A percentile compares a stretch with the other conserved stretches of the same genome.
Conservation (phyloP, 2,888 invertebrate genomes). For the Hypselothyrea guttata region DNA sequence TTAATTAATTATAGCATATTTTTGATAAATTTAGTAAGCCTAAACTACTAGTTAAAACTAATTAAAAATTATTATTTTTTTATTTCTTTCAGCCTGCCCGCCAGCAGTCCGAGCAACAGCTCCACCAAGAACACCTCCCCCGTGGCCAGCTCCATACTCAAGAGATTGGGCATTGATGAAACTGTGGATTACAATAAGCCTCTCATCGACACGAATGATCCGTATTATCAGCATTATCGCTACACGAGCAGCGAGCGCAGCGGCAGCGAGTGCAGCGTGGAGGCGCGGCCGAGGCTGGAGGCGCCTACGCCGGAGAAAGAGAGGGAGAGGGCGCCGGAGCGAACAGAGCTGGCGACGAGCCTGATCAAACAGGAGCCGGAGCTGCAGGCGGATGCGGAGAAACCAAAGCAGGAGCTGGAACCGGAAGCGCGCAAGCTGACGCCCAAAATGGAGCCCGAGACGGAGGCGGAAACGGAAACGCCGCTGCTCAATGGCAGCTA, state of each 20-base stretch:
- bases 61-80: too few relatives aligned
- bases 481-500: constrained; percentile 68
- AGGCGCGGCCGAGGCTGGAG: constrained; percentile 88
- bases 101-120: constrained; percentile 82
- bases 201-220: constrained; percentile 92
- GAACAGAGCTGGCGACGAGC: neutral
- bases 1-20: too few relatives aligned
- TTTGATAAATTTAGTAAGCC: too few relatives aligned
- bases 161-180: constrained; percentile 95
- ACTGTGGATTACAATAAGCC: constrained; percentile 97
- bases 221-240: constrained; percentile 87
- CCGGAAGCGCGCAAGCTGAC: constrained; percentile 67
- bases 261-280: constrained; percentile 94
- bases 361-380: constrained; percentile 61
- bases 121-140: constrained; percentile 86
- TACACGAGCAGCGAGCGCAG: constrained; percentile 90
- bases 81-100: too few relatives aligned
- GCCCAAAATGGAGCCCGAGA: constrained; percentile 52
- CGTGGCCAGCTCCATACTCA: constrained; percentile 94
- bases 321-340: constrained; percentile 2
- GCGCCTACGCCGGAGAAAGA: constrained; percentile 90
- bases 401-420: constrained; percentile 80
- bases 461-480: constrained; percentile 51
- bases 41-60: too few relatives aligned
- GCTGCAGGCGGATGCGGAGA: constrained; percentile 61